These are phyloP conservation scores for Hylyphantes graminicola DNA, from an alignment of 1,140 invertebrate genomes.

Conservation along the genomic window DNA sequence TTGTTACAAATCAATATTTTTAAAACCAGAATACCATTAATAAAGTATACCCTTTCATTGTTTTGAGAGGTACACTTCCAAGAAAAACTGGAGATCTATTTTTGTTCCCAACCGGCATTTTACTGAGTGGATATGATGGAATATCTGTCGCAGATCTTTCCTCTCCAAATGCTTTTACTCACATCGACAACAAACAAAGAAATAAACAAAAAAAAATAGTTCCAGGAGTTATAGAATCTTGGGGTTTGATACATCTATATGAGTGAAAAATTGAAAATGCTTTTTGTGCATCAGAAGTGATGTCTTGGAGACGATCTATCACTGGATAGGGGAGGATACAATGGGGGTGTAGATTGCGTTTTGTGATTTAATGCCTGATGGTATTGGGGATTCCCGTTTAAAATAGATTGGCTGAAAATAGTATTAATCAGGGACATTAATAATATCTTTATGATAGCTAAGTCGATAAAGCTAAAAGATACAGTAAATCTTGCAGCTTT, in stretches of 20 bases:
- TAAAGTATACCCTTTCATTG: too few relatives aligned
- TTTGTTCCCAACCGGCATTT: background rate
- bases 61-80: too few relatives aligned
- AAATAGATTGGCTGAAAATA: too few relatives aligned
- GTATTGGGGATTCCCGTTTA: too few relatives aligned
- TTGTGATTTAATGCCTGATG: too few relatives aligned
- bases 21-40: too few relatives aligned
- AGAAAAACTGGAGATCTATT: background rate
- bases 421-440: too few relatives aligned
- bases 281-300: conserved; percentile 26
- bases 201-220: conserved; percentile 4
- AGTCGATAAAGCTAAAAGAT: too few relatives aligned
- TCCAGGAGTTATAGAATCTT: conserved; percentile 20
- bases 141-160: conserved; percentile 28
- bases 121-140: conserved; percentile 32
- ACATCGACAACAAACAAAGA: conserved; percentile 24
- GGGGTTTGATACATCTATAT: background rate
- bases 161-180: conserved; percentile 26
- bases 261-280: background rate
- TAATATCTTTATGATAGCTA: too few relatives aligned
- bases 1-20: too few relatives aligned
- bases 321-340: background rate
- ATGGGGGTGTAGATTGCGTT: background rate
- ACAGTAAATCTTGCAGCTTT: too few relatives aligned
- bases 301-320: conserved; percentile 13